A percentile compares a stretch with the other conserved stretches of the same genome.
Conservation (phyloP, 2,113 vertebrate species). For the Oenanthe melanoleuca region DNA sequence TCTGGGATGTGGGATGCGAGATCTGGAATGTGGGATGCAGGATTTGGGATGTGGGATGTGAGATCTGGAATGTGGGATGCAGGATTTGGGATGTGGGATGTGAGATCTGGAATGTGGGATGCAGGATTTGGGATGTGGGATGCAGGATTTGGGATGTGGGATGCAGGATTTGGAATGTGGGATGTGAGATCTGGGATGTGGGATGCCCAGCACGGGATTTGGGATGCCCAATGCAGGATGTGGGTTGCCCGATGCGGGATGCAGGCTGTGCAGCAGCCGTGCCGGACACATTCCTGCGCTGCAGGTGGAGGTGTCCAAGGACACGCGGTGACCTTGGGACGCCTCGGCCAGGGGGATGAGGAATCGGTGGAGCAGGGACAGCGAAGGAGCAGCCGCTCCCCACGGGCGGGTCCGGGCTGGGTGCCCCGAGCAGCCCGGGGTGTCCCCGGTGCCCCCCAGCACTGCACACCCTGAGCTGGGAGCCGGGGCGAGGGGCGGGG, state of each 20-base stretch:
- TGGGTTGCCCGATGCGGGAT: neutral
- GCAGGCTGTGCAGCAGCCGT: neutral
- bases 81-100: too few species aligned
- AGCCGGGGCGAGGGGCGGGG: neutral
- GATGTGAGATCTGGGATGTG: neutral
- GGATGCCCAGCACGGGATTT: neutral
- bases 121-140: too few species aligned
- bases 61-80: too few species aligned
- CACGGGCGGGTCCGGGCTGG: fast-evolving
- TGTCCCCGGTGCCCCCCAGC: neutral
- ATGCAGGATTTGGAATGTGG: too few species aligned
- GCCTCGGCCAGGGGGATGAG: neutral
- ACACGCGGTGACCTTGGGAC: neutral
- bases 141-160: too few species aligned
- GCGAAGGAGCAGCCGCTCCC: neutral
- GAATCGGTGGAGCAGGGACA: fast-evolving
- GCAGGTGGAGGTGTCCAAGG: neutral
- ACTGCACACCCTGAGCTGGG: fast-evolving
- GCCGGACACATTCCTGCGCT: fast-evolving
- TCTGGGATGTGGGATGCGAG: too few species aligned
- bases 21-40: too few species aligned
- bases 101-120: neutral
- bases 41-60: neutral
- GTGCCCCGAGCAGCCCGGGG: neutral
- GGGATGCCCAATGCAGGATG: neutral